Evolutionary conservation across 2,113 vertebrate species (phyloP).

Genomic region (Aptenodytes forsteri): DNA sequence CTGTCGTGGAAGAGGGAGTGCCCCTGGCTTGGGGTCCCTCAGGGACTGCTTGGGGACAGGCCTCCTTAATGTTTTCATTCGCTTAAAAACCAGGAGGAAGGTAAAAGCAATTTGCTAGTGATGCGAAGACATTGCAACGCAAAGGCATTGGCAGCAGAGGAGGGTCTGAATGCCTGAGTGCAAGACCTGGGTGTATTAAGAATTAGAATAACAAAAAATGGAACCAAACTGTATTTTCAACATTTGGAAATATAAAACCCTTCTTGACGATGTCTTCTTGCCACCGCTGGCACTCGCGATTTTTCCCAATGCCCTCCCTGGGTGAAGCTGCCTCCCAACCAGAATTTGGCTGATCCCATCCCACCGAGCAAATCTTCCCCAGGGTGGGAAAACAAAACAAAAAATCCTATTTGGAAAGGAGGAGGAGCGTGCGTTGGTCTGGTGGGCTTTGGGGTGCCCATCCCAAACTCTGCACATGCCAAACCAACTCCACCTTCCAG

Average conservation of each 20-base stretch:
- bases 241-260: not conserved
- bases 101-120: not conserved
- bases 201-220: not conserved
- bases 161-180: rapidly evolving
- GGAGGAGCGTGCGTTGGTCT: not conserved
- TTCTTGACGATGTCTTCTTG: not conserved
- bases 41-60: not conserved
- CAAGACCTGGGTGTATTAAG: not conserved
- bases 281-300: not conserved
- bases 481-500: not conserved
- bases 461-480: not conserved
- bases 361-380: not conserved
- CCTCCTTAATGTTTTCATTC: rapidly evolving
- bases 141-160: not conserved
- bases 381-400: not conserved
- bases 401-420: not conserved
- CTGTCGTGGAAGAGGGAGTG: not conserved
- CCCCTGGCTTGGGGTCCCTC: not conserved
- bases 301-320: too few relatives aligned
- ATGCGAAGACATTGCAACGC: rapidly evolving
- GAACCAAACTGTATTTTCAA: too few relatives aligned
- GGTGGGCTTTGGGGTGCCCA: not conserved
- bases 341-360: too few relatives aligned
- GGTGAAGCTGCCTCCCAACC: not conserved
- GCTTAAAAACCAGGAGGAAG: not conserved